phyloP scores from a whole-genome alignment of 30 jellyfish, hydroid and myxozoan genomes.

The Aurelia sp. region DNA sequence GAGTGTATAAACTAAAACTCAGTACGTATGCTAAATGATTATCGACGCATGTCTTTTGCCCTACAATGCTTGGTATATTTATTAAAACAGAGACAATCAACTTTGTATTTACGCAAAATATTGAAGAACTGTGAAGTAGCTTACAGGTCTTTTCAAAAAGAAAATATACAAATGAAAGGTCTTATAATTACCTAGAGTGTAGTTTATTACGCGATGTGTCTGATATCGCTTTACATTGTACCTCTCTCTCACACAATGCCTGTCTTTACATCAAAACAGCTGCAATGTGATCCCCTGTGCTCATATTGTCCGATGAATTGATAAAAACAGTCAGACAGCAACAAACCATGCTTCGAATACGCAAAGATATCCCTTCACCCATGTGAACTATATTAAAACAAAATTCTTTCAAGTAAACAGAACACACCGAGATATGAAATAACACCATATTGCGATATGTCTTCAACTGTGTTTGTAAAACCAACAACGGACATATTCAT shows the following conservation, averaged over 20 bases:
- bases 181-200: slow-evolving; percentile 19
- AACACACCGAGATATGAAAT: not conserved
- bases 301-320: not conserved
- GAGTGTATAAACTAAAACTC: slow-evolving; percentile 28
- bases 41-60: slow-evolving; percentile 13
- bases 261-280: slow-evolving; percentile 3
- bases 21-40: slow-evolving; percentile 36
- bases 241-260: not conserved
- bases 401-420: slow-evolving; percentile 2
- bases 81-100: slow-evolving; percentile 41
- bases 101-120: slow-evolving; percentile 14
- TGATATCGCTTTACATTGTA: slow-evolving; percentile 20
- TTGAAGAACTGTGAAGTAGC: slow-evolving; percentile 61
- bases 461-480: not conserved
- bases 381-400: slow-evolving; percentile 31
- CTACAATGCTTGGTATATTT: slow-evolving; percentile 14
- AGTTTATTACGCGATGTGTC: slow-evolving; percentile 19
- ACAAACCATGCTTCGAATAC: slow-evolving; percentile 7
- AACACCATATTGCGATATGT: not conserved
- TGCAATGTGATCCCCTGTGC: not conserved
- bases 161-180: slow-evolving; percentile 14
- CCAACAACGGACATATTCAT: not conserved
- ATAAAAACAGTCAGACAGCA: slow-evolving; percentile 20
- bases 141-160: not conserved
- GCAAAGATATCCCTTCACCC: slow-evolving; percentile 28